A percentile compares a stretch with the other conserved stretches of the same genome.
phyloP scores from a whole-genome alignment of 1,140 invertebrate species.

The Trachelipus rathkii region DNA sequence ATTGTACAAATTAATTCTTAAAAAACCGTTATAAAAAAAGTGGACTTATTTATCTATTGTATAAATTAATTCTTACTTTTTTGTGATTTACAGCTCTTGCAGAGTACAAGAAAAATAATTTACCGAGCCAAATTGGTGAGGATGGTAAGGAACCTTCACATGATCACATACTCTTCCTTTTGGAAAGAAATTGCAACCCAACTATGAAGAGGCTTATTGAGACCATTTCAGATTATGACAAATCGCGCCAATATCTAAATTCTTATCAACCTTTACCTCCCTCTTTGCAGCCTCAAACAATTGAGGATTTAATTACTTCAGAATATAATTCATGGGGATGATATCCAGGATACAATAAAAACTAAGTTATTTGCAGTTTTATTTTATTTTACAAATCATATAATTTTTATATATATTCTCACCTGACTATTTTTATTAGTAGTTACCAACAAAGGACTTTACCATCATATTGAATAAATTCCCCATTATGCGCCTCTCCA shows the following conservation, averaged over 20 bases:
- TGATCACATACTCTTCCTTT: not conserved
- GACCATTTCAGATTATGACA: not conserved
- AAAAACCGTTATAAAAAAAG: too few relatives aligned
- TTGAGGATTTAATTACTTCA: not conserved
- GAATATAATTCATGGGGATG: not conserved
- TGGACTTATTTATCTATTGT: too few relatives aligned
- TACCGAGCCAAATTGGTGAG: not conserved
- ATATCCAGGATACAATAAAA: not conserved
- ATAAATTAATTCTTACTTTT: too few relatives aligned
- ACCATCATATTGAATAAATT: slow-evolving; percentile 73
- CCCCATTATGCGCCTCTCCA: slow-evolving; percentile 63
- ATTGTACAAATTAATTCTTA: too few relatives aligned
- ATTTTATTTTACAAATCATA: too few relatives aligned
- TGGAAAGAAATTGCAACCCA: not conserved
- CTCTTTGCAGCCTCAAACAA: not conserved
- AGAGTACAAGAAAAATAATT: too few relatives aligned
- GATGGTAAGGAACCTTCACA: not conserved
- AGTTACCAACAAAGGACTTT: slow-evolving; percentile 67
- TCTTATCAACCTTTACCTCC: not conserved
- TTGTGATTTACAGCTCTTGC: too few relatives aligned
- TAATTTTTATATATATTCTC: too few relatives aligned
- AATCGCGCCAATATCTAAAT: not conserved
- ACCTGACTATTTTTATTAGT: not conserved
- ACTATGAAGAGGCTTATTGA: not conserved
- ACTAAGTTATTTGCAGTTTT: too few relatives aligned